These are phyloP conservation scores for Ormyrus nitidulus DNA, from an alignment of 2,888 invertebrate genomes.

Conservation along the genomic window DNA sequence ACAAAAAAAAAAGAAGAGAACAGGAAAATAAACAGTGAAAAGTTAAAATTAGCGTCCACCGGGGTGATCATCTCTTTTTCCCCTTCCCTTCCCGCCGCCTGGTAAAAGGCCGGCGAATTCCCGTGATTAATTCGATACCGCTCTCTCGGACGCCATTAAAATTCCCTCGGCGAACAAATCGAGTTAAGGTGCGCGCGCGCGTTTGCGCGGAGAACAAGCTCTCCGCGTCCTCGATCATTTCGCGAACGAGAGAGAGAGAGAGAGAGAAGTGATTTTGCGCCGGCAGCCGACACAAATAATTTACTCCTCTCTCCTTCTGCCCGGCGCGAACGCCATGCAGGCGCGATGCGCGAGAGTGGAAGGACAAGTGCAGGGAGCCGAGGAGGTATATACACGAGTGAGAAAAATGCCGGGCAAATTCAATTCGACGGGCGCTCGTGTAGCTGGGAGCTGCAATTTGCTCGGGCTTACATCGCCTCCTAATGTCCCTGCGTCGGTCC, in stretches of 20 bases:
- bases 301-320: conserved; percentile 10
- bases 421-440: conserved; percentile 23
- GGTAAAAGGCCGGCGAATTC: conserved; percentile 12
- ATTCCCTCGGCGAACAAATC: conserved; percentile 47
- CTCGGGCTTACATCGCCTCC: too few relatives aligned
- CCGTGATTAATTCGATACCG: conserved; percentile 44
- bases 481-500: too few relatives aligned
- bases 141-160: conserved; percentile 39
- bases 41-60: too few relatives aligned
- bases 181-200: conserved; percentile 18
- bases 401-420: conserved; percentile 29
- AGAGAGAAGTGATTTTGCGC: conserved; percentile 18
- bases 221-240: conserved; percentile 37
- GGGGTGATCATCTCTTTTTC: too few relatives aligned
- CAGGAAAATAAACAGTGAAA: too few relatives aligned
- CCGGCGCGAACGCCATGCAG: neutral
- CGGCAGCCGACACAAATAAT: conserved; percentile 39
- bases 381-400: neutral
- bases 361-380: neutral
- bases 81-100: neutral
- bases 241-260: neutral
- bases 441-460: neutral
- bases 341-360: neutral
- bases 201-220: conserved; percentile 17
- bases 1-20: too few relatives aligned